Evolutionary conservation across 2,888 invertebrate species (phyloP), one percentile per base, ranked within the genome.

Genomic region (Drosophila pseudotalamancana): DNA sequence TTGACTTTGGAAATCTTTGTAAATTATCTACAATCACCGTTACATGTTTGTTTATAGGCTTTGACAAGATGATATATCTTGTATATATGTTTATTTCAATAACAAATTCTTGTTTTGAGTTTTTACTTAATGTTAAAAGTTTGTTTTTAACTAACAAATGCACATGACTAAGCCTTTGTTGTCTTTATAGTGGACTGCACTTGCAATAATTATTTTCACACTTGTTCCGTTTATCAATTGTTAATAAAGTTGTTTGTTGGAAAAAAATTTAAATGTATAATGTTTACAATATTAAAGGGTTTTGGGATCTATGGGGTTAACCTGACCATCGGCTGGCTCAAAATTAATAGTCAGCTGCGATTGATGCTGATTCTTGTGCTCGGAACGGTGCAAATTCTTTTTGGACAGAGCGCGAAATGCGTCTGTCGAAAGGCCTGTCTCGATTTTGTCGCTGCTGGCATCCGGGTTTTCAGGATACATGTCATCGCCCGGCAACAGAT

Each of bases 401-500:
- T 57, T 61, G n/a, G 83, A 84, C 14, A 65, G 61, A 4, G 87
- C 73, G 1, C 92, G 91, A 40, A 92, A 88, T 18, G 90, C 82
- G 9, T 89, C 86, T 3, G 90, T 79, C 9, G 88, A 84, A 5
- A 88, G 54, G 2, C 85, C 77, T 0, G 88, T 70, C 4, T 85
- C 69, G 1, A 86, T 85, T 25, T 61, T 25, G 0, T 89, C 79
- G 9, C 56, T 31, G 11, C 68, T 77, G 9, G 62, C 63, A 66
- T 92, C 90, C 0, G 91, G 90, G 64, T 90, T 69, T 27, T 74
- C 63, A 5, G 93, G 92, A 85, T 93, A 93, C 19, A 90, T 75
- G 62, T 92, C 92, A 77, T 93, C 93, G 5, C 94, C 95, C 82
- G 95, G 95, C 49, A 95, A 86, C 56, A 95, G 69, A 32, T 90